These are phyloP conservation scores for Eristalis arbustorum DNA, from an alignment of 2,888 invertebrate species.

Conservation along the genomic window DNA sequence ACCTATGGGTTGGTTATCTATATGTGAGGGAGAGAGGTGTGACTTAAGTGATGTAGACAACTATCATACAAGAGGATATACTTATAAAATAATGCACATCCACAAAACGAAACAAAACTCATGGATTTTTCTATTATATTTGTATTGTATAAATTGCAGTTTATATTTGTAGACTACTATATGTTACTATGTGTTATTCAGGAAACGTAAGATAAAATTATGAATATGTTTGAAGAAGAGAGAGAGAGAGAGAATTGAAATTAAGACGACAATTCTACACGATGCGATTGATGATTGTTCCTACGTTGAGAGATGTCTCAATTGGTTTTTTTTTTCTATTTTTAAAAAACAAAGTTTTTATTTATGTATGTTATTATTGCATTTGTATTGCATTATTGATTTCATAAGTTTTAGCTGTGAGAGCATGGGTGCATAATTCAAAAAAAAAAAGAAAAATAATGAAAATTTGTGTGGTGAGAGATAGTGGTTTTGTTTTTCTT, in stretches of 20 bases:
- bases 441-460: neutral
- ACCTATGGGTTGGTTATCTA: neutral
- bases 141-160: neutral
- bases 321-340: conserved; percentile 31
- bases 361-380: conserved; percentile 14
- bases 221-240: neutral
- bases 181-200: conserved; percentile 1
- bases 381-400: conserved; percentile 11
- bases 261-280: conserved; percentile 45
- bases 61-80: neutral
- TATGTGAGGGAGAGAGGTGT: neutral
- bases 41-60: neutral
- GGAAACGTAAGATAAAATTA: neutral
- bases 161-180: neutral
- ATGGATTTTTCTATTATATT: conserved; percentile 39
- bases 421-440: neutral
- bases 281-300: conserved; percentile 69
- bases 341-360: no score
- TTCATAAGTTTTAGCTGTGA: conserved; percentile 15
- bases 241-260: neutral
- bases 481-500: conserved; percentile 12
- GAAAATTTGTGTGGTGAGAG: conserved; percentile 14
- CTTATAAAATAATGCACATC: no score
- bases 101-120: conserved; percentile 9
- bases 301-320: conserved; percentile 54